Evolutionary conservation across 30 jellyfish, hydroid and myxozoan genomes (phyloP), one percentile per base, ranked within the genome.

Genomic region (Turritopsis rubra): DNA sequence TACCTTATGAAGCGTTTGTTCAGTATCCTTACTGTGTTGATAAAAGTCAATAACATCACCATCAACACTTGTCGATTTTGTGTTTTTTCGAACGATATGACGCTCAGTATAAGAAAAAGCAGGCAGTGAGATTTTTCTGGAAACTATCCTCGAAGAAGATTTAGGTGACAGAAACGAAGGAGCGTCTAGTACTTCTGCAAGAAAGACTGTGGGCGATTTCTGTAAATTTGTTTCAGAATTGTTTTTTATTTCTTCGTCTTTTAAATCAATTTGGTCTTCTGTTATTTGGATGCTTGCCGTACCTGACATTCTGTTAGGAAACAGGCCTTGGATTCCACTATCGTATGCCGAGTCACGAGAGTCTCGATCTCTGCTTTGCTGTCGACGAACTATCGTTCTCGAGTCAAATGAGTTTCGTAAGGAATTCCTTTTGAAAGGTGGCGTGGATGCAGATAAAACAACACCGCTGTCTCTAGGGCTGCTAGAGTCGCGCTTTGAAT

Each of bases 291-390:
- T 25, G 17, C 13, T 23, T 29, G 82, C 28, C 13, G 53, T 74
- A 16, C 26, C 60, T 22, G 53, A n/a, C 3, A 21, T 23, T 29
- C 82, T 74, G 31, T 29, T 26, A 8, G 82, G 31, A 24, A 29
- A 74, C 74, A 80, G 26, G 52, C 65, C 79, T 24, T 53, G 52
- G n/a, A 80, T 86, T n/a, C 97, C 96, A 72, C 97, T 91, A 18
- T 89, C 94, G 75, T 91, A 91, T 1, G 97, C 97, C 13, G 96
- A 87, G 54, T 87, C 97, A 41, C 96, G 52, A n/a, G 88, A 77
- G 52, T 83, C 90, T 1, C 96, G 90, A 1, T 84, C 77, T 4
- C 91, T 90, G 16, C 95, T 85, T 27, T 80, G 88, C 82, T 90
- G 71, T 66, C 88, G 25, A 25, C 86, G 80, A 26, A 86, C 91